These are phyloP conservation scores for Vidua chalybeata DNA, from an alignment of 2,113 vertebrate species.

Conservation along the genomic window DNA sequence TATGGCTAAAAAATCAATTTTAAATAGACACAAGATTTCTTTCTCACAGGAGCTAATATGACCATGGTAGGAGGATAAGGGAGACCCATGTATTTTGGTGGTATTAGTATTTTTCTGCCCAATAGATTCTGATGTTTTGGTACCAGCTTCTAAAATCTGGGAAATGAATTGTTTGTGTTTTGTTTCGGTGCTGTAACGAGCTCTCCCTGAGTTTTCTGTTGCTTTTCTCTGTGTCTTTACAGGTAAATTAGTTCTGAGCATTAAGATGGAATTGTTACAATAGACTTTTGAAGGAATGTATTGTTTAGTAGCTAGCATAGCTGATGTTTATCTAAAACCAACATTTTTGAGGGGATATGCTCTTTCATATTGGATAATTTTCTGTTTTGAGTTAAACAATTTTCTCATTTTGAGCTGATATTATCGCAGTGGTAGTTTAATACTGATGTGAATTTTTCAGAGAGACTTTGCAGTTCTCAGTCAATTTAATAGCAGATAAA, in stretches of 20 bases:
- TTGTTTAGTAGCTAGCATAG: not conserved
- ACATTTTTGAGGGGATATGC: not conserved
- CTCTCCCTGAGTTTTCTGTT: slow-evolving; percentile 18
- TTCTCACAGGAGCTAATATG: not conserved
- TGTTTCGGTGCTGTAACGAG: not conserved
- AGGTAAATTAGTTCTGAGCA: slow-evolving; percentile 22
- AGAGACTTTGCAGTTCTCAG: not conserved
- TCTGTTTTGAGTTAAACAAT: not conserved
- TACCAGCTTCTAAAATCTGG: not conserved
- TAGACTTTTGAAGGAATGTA: not conserved
- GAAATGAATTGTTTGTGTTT: not conserved
- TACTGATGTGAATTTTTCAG: slow-evolving; percentile 13
- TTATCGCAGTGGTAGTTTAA: not conserved
- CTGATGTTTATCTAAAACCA: not conserved
- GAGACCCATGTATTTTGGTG: not conserved
- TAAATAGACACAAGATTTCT: slow-evolving; percentile 23
- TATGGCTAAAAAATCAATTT: slow-evolving; percentile 55
- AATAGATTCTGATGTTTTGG: slow-evolving; percentile 7
- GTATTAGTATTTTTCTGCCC: not conserved
- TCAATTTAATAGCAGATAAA: slow-evolving; percentile 1
- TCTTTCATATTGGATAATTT: not conserved
- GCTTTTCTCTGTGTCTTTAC: not conserved
- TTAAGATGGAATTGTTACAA: not conserved
- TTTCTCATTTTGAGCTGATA: not conserved
- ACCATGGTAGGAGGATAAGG: not conserved